phyloP scores from a whole-genome alignment of 1,140 invertebrate species.

The Liolophura sinensis region DNA sequence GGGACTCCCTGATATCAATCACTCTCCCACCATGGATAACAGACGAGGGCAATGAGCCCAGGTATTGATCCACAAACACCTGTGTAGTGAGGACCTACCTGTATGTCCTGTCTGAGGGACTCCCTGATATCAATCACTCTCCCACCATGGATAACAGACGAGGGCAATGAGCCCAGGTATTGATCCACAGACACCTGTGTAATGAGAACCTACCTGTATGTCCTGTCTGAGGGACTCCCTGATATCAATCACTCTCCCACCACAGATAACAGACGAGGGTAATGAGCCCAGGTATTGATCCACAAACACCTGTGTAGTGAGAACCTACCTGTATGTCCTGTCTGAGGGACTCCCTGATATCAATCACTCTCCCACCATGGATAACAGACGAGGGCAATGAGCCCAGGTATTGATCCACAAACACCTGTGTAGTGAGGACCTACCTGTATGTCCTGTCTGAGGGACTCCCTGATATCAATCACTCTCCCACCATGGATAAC shows the following conservation, averaged over 20 bases:
- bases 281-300: slow-evolving; percentile 54
- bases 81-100: too few species aligned
- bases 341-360: slow-evolving; percentile 41
- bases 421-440: too few species aligned
- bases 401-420: slow-evolving; percentile 51
- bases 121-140: slow-evolving; percentile 54
- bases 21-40: slow-evolving; percentile 54
- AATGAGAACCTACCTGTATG: too few species aligned
- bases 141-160: slow-evolving; percentile 50
- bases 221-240: slow-evolving; percentile 25
- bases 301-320: slow-evolving; percentile 35
- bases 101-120: slow-evolving; percentile 14
- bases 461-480: slow-evolving; percentile 49
- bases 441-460: too few species aligned
- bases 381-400: slow-evolving; percentile 53
- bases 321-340: too few species aligned
- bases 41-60: slow-evolving; percentile 49
- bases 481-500: slow-evolving; percentile 54
- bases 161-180: slow-evolving; percentile 53
- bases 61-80: slow-evolving; percentile 48
- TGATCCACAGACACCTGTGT: slow-evolving; percentile 44
- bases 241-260: slow-evolving; percentile 56
- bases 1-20: slow-evolving; percentile 49
- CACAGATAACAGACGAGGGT: slow-evolving; percentile 49
- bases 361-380: slow-evolving; percentile 52